These are phyloP conservation scores for Hemithea aestivaria DNA, from an alignment of 2,888 invertebrate species.

Conservation along the genomic window DNA sequence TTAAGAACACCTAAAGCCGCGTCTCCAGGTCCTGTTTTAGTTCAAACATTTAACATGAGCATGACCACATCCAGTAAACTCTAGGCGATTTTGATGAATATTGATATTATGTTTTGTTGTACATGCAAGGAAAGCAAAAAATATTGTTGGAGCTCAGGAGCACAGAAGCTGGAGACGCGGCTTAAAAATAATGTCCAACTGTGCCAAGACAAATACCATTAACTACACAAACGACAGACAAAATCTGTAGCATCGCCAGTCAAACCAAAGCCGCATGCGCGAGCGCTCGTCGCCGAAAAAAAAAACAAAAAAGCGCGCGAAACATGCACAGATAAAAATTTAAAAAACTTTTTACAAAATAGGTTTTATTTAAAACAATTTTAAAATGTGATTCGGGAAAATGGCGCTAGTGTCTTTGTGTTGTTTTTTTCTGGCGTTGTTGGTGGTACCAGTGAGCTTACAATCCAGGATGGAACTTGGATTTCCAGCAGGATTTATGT, in stretches of 20 bases:
- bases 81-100: no score
- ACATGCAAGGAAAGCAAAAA: no score
- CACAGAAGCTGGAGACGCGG: no score
- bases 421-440: constrained; percentile 20
- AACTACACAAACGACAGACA: no score
- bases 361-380: constrained; percentile 2
- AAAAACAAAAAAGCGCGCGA: constrained; percentile 18
- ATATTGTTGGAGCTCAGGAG: no score
- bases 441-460: constrained; percentile 22
- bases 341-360: background rate
- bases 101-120: no score
- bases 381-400: constrained; percentile 17
- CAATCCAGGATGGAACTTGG: constrained; percentile 48
- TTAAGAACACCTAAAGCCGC: no score
- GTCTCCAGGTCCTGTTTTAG: no score
- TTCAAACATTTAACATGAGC: no score
- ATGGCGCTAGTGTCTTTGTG: constrained; percentile 17
- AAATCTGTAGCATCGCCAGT: constrained; percentile 22
- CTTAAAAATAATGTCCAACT: no score
- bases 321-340: constrained; percentile 5
- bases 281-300: constrained; percentile 29
- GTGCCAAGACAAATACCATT: no score
- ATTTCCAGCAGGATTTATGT: constrained; percentile 62
- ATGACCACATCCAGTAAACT: no score
- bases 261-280: constrained; percentile 22